Percentiles rank a stretch among this genome's conserved stretches.
Conservation (phyloP, 1,140 invertebrate species). For the Cydia fagiglandana region DNA sequence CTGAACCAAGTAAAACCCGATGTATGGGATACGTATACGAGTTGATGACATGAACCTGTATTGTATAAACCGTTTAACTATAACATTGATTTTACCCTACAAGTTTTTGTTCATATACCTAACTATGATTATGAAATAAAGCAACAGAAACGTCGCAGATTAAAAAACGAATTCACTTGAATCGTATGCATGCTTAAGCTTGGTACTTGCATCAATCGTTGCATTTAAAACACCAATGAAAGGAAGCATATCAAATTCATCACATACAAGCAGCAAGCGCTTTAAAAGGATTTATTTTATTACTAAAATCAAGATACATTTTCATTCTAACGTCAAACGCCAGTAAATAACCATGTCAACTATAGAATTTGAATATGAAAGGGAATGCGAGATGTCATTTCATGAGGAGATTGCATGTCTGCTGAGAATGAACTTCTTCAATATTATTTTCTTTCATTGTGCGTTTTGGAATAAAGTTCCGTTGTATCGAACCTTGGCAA, state of each 20-base stretch:
- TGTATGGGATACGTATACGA: background rate
- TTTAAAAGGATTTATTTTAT: background rate
- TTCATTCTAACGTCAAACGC: slow-evolving; percentile 6
- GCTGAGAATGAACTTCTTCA: background rate
- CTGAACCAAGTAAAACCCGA: background rate
- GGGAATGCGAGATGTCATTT: background rate
- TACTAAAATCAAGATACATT: background rate
- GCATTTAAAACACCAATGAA: background rate
- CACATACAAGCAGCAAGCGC: background rate
- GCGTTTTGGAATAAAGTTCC: background rate
- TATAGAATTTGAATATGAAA: slow-evolving; percentile 15
- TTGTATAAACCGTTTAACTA: no score
- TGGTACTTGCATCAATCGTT: background rate
- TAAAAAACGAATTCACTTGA: no score
- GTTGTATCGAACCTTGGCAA: background rate
- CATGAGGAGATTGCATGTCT: slow-evolving; percentile 10
- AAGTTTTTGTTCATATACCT: no score
- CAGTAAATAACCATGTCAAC: slow-evolving; percentile 15
- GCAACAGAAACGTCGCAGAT: no score
- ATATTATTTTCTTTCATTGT: background rate
- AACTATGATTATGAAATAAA: no score
- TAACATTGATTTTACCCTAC: no score
- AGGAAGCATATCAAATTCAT: background rate
- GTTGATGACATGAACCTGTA: no score
- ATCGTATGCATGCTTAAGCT: no score